Percentiles rank a stretch among this genome's conserved stretches.
Evolutionary conservation across 2,113 vertebrate species (phyloP).

Genomic region (Microcebus lehilahytsara): DNA sequence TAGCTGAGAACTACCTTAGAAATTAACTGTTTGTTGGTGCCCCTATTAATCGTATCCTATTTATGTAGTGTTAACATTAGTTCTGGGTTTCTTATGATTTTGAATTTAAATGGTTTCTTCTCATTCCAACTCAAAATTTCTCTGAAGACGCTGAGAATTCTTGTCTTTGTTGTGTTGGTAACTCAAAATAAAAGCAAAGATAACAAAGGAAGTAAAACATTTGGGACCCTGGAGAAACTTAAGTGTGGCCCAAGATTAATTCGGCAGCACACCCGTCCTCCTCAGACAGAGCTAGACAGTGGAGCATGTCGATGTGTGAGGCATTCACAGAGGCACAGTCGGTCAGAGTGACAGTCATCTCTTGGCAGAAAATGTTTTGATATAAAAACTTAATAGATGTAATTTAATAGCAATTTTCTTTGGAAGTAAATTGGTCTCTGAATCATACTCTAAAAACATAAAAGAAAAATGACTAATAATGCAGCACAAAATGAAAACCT

Average conservation of each 20-base stretch:
- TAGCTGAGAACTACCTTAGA: neutral
- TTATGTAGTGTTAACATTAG: neutral
- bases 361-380: conserved; percentile 44
- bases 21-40: neutral
- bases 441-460: conserved; percentile 49
- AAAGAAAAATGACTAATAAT: conserved; percentile 51
- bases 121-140: neutral
- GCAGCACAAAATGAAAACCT: conserved; percentile 44
- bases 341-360: neutral
- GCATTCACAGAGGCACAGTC: neutral
- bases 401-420: conserved; percentile 65
- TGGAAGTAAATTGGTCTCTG: conserved; percentile 54
- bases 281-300: neutral
- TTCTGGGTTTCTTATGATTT: conserved; percentile 4
- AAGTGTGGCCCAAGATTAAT: neutral
- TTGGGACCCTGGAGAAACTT: neutral
- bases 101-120: conserved; percentile 45
- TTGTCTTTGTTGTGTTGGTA: neutral
- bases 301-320: neutral
- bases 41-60: neutral
- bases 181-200: conserved; percentile 16
- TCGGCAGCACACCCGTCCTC: neutral
- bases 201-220: neutral
- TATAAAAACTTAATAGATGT: conserved; percentile 47
- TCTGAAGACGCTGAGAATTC: conserved; percentile 23